phyloP scores from a whole-genome alignment of 1,140 invertebrate species.

The Rhysida immarginata region DNA sequence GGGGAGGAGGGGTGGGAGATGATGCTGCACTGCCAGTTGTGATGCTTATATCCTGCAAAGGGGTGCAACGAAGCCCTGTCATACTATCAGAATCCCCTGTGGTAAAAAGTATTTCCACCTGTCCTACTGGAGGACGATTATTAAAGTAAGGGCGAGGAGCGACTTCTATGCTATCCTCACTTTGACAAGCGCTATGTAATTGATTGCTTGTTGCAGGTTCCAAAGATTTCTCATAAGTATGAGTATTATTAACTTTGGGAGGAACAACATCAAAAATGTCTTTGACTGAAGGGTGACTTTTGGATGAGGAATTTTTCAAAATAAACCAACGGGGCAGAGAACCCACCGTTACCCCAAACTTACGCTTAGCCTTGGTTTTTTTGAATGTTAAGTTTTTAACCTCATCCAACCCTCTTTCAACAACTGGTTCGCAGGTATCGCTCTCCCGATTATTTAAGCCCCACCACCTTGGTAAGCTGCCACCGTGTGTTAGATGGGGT shows the following conservation, averaged over 20 bases:
- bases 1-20: not conserved
- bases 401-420: not conserved
- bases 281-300: not conserved
- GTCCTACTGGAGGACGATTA: not conserved
- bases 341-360: not conserved
- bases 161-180: too few species aligned
- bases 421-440: too few species aligned
- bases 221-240: not conserved
- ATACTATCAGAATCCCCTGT: not conserved
- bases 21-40: not conserved
- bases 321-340: not conserved
- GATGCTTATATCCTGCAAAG: too few species aligned
- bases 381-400: not conserved
- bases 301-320: not conserved
- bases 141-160: not conserved
- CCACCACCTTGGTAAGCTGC: not conserved
- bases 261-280: not conserved
- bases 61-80: not conserved
- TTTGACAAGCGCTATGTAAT: not conserved
- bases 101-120: not conserved
- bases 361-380: not conserved
- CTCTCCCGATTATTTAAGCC: not conserved
- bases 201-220: not conserved
- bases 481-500: not conserved
- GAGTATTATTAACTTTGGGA: not conserved